Conservation (phyloP, 2,888 invertebrate species). For the Apodemia hepburni region DNA sequence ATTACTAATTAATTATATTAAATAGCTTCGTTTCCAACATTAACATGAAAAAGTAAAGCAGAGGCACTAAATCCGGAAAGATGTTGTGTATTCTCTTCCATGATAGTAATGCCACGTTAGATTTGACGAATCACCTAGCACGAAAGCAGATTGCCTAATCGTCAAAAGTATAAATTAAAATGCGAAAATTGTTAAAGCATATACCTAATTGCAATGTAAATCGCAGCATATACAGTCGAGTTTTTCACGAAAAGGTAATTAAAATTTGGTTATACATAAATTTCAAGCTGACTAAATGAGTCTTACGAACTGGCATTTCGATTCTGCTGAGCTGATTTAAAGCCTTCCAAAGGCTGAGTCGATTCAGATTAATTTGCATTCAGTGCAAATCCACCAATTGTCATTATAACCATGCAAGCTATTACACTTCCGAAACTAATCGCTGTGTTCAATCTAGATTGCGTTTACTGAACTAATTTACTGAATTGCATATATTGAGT, state of each 20-base stretch:
- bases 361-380: conserved; percentile 31
- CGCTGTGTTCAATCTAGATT: background rate
- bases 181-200: too few relatives aligned
- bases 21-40: too few relatives aligned
- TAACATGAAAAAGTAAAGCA: too few relatives aligned
- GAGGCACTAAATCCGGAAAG: too few relatives aligned
- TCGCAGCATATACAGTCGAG: conserved; percentile 29
- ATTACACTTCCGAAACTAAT: background rate
- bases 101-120: too few relatives aligned
- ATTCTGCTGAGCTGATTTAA: conserved; percentile 29
- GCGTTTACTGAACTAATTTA: background rate
- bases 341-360: conserved; percentile 26
- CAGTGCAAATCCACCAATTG: conserved; percentile 8
- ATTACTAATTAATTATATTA: too few relatives aligned
- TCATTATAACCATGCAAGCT: background rate
- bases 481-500: background rate
- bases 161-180: too few relatives aligned
- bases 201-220: background rate
- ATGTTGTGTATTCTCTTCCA: too few relatives aligned
- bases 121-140: too few relatives aligned
- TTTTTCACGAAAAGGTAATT: conserved; percentile 34
- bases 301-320: conserved; percentile 22
- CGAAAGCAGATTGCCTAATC: too few relatives aligned
- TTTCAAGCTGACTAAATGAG: conserved; percentile 12
- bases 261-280: conserved; percentile 32